phyloP scores from a whole-genome alignment of 2,888 invertebrate genomes.

The Girardia tigrina region DNA sequence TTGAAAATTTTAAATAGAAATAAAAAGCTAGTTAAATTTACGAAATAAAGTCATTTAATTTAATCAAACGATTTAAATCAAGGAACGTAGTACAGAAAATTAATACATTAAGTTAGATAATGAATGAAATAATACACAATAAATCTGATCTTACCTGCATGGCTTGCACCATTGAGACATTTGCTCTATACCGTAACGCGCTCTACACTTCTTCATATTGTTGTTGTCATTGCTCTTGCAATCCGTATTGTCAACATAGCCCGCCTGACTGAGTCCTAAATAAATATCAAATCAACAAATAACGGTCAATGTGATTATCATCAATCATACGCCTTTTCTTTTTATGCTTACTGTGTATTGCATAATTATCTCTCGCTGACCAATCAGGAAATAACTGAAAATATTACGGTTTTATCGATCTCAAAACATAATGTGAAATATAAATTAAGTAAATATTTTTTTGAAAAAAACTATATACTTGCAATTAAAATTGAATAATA shows the following conservation, averaged over 20 bases:
- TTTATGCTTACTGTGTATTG: slow-evolving; percentile 99
- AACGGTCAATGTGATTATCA: neutral
- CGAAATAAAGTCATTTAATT: no score
- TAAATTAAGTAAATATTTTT: no score
- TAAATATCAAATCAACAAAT: neutral
- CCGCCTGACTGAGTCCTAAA: neutral
- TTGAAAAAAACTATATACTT: no score
- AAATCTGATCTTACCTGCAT: slow-evolving; percentile 64
- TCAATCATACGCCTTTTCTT: slow-evolving; percentile 59
- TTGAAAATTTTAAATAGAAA: no score
- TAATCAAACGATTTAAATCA: no score
- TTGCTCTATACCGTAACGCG: slow-evolving; percentile 91
- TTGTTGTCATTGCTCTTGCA: neutral
- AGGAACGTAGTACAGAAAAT: no score
- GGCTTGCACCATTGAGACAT: slow-evolving; percentile 99
- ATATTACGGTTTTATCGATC: no score
- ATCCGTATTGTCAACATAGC: neutral
- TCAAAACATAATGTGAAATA: no score
- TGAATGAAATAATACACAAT: no score
- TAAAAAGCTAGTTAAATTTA: no score
- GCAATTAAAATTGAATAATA: no score
- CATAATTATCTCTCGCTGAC: slow-evolving; percentile 99
- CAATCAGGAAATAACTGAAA: slow-evolving; percentile 76
- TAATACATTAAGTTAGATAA: no score
- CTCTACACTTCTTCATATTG: slow-evolving; percentile 76